These are phyloP conservation scores for Rhinolophus ferrumequinum DNA, from an alignment of 2,113 vertebrate species.

Conservation along the genomic window DNA sequence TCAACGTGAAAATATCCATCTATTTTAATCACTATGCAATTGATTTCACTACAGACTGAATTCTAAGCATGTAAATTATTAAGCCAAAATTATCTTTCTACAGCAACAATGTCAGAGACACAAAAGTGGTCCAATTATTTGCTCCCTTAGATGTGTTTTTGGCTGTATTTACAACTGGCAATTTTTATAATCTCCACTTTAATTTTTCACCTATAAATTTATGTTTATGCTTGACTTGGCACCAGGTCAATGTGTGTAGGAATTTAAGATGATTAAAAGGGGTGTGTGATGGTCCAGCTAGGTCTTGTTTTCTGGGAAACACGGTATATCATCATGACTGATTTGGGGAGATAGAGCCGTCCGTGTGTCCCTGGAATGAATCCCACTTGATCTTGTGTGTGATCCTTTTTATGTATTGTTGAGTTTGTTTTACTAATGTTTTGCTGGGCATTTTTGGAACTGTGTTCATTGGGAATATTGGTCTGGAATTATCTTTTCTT, in stretches of 20 bases:
- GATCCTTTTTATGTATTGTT: no score
- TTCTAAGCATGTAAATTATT: not conserved
- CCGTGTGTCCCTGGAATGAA: no score
- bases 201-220: not conserved
- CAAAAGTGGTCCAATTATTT: not conserved
- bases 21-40: not conserved
- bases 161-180: not conserved
- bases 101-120: not conserved
- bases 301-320: no score
- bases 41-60: not conserved
- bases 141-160: not conserved
- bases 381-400: no score
- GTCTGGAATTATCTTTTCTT: no score
- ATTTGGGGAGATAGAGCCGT: no score
- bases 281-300: no score
- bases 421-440: no score
- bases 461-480: no score
- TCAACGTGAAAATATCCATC: not conserved
- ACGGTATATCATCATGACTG: no score
- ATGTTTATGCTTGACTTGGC: not conserved
- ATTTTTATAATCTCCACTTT: not conserved
- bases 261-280: not conserved
- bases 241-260: not conserved
- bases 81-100: not conserved
- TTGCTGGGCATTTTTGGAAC: no score